These are phyloP conservation scores for Siderastrea siderea DNA, from an alignment of 92 coral and sea anemone species.

Conservation along the genomic window DNA sequence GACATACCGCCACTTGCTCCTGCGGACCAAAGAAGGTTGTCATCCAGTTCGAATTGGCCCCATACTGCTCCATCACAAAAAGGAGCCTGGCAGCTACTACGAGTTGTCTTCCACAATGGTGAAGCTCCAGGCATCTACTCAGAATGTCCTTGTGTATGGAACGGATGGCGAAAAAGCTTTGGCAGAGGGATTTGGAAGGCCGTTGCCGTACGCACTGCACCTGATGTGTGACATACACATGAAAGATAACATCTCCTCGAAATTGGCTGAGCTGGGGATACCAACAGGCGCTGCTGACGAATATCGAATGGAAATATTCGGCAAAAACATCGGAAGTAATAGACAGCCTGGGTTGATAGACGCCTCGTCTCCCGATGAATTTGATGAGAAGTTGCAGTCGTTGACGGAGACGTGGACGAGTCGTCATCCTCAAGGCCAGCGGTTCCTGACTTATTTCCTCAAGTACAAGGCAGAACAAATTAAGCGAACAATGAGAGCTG, in stretches of 20 bases:
- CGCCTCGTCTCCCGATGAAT: constrained; percentile 14
- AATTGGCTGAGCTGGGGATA: constrained; percentile 7
- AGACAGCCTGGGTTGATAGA: neutral
- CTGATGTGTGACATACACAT: constrained; percentile 55
- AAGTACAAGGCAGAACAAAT: constrained; percentile 10
- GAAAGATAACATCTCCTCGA: constrained; percentile 14
- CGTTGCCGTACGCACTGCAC: constrained; percentile 47
- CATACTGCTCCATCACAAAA: constrained; percentile 57
- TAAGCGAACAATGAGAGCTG: constrained; percentile 40
- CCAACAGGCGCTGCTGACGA: neutral
- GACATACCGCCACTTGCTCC: constrained; percentile 63
- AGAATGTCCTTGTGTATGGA: constrained; percentile 44
- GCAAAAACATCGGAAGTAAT: neutral
- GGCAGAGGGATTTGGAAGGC: constrained; percentile 47
- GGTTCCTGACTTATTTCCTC: constrained; percentile 20
- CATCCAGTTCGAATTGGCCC: constrained; percentile 68
- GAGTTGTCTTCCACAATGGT: constrained; percentile 45
- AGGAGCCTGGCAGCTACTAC: constrained; percentile 34
- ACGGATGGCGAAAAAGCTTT: constrained; percentile 55
- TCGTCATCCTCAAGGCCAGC: neutral
- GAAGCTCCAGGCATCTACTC: constrained; percentile 32
- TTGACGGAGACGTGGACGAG: constrained; percentile 7
- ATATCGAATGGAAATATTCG: neutral
- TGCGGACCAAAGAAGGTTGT: constrained; percentile 37
- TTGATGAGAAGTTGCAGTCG: constrained; percentile 9